These are phyloP conservation scores for Anisognathus igniventris DNA, from an alignment of 2,797 vertebrate species.

Conservation along the genomic window DNA sequence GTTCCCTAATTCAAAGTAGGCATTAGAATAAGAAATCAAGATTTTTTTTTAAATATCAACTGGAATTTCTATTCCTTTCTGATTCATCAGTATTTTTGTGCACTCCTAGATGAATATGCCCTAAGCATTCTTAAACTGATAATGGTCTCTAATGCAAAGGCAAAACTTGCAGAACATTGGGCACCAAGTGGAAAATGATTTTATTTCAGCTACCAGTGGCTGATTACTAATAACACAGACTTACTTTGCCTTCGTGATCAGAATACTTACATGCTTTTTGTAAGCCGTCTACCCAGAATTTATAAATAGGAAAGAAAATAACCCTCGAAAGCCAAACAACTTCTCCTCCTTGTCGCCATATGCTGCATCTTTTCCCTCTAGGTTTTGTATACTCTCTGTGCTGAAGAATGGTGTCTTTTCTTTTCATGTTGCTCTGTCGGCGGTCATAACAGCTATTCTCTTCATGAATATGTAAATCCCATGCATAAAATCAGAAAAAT, in stretches of 20 bases:
- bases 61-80: background rate
- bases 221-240: constrained; percentile 18
- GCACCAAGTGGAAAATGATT: constrained; percentile 27
- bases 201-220: constrained; percentile 1
- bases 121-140: background rate
- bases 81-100: background rate
- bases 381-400: constrained; percentile 48
- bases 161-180: constrained; percentile 33
- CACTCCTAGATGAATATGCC: background rate
- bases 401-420: constrained; percentile 62
- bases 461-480: constrained; percentile 80
- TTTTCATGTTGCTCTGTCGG: constrained; percentile 66
- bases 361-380: constrained; percentile 48
- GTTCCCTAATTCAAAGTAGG: background rate
- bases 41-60: background rate
- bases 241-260: constrained; percentile 22
- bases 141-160: background rate
- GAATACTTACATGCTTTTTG: constrained; percentile 38
- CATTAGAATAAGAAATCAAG: background rate
- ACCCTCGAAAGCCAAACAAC: constrained; percentile 32
- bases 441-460: constrained; percentile 71
- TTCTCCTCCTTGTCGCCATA: constrained; percentile 53
- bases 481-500: constrained; percentile 73
- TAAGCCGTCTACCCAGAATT: constrained; percentile 40
- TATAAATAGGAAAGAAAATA: constrained; percentile 57